Percentiles rank a stretch among this genome's conserved stretches.
Conservation (phyloP, 2,113 vertebrate genomes). For the Puma concolor region DNA sequence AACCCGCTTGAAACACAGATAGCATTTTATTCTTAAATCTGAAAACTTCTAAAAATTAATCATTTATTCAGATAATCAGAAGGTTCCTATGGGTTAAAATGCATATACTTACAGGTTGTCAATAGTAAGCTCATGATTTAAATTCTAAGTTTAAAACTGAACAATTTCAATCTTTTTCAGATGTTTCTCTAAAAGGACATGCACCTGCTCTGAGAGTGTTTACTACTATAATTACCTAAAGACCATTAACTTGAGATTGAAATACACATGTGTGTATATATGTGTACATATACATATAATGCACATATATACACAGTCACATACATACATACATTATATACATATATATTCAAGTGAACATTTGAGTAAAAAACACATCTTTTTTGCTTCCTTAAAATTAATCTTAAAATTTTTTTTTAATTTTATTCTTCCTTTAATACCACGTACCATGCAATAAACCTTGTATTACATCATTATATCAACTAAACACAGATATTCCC, state of each 20-base stretch:
- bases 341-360: background rate
- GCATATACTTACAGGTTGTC: background rate
- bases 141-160: slow-evolving; percentile 25
- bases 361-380: background rate
- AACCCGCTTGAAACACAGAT: background rate
- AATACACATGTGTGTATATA: background rate
- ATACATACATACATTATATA: background rate
- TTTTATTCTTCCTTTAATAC: background rate
- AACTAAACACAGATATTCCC: background rate
- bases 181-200: slow-evolving; percentile 39
- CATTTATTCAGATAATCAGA: background rate
- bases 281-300: background rate
- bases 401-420: slow-evolving; percentile 40
- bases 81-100: background rate
- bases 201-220: background rate
- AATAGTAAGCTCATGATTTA: background rate
- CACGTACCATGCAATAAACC: background rate
- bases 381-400: slow-evolving; percentile 44
- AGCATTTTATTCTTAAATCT: slow-evolving; percentile 32
- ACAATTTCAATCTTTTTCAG: slow-evolving; percentile 30
- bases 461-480: slow-evolving; percentile 40
- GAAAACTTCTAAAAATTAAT: slow-evolving; percentile 53
- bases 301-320: background rate
- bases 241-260: slow-evolving; percentile 10
- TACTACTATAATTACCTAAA: slow-evolving; percentile 34